phyloP scores from a whole-genome alignment of 2,888 invertebrate genomes.

The Acrocyrtus sp. region DNA sequence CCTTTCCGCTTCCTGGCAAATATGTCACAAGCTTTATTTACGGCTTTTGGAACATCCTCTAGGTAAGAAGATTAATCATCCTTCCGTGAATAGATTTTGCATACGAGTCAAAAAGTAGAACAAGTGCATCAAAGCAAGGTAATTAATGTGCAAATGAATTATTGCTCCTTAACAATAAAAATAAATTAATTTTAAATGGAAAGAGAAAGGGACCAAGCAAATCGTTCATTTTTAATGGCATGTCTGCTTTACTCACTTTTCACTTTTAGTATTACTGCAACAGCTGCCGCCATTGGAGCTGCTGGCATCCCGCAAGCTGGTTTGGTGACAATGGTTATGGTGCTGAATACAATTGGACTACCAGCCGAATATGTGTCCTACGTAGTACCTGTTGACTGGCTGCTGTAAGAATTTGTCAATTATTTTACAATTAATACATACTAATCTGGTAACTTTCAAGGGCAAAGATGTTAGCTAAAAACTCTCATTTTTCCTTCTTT shows the following conservation, averaged over 20 bases:
- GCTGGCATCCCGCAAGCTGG: conserved; percentile 71
- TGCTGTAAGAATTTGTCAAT: conserved; percentile 64
- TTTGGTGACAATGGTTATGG: conserved; percentile 69
- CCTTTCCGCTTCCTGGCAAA: conserved; percentile 84
- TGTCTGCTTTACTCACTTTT: too few relatives aligned
- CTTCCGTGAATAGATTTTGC: too few relatives aligned
- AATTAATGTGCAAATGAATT: too few relatives aligned
- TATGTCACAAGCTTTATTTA: conserved; percentile 92
- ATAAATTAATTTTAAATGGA: too few relatives aligned
- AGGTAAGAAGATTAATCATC: conserved; percentile 71
- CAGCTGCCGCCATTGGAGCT: conserved; percentile 71
- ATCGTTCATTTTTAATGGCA: too few relatives aligned
- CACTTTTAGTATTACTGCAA: conserved; percentile 71
- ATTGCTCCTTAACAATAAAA: too few relatives aligned
- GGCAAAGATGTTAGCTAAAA: not conserved
- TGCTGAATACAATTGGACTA: conserved; percentile 66
- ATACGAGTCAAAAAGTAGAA: too few relatives aligned
- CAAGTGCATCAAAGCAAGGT: too few relatives aligned
- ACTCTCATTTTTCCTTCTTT: too few relatives aligned
- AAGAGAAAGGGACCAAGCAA: too few relatives aligned
- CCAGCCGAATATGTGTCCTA: conserved; percentile 66
- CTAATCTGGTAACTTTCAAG: not conserved
- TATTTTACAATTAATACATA: not conserved
- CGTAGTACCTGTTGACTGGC: conserved; percentile 66
- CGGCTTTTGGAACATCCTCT: conserved; percentile 96